Evolutionary conservation across 1,140 invertebrate species (phyloP).

Genomic region (Centruroides vittatus): DNA sequence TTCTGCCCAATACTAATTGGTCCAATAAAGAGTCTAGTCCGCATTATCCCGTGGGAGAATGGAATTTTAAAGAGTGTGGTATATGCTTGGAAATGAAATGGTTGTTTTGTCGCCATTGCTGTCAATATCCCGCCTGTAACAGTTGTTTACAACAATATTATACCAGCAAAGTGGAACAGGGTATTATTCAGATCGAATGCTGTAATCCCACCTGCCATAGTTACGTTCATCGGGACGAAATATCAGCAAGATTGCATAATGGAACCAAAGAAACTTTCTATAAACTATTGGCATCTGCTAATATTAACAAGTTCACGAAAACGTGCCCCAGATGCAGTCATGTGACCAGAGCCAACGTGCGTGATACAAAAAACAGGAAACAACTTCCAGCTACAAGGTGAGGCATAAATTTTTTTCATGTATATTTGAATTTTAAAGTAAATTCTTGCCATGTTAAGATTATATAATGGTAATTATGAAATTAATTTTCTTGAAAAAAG

Average conservation of each 20-base stretch:
- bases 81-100: constrained; percentile 16
- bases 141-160: constrained; percentile 26
- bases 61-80: constrained; percentile 15
- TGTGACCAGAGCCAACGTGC: constrained; percentile 10
- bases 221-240: constrained; percentile 28
- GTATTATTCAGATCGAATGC: constrained; percentile 28
- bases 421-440: too few species aligned
- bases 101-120: constrained; percentile 25
- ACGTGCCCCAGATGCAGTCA: constrained; percentile 32
- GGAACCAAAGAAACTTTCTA: constrained; percentile 27
- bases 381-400: too few species aligned
- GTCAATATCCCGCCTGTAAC: constrained; percentile 26
- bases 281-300: constrained; percentile 27
- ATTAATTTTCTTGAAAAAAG: too few species aligned
- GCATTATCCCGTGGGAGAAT: constrained; percentile 15
- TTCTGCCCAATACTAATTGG: background rate
- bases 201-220: constrained; percentile 22
- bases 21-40: constrained; percentile 1
- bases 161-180: constrained; percentile 22
- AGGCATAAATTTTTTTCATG: too few species aligned
- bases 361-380: too few species aligned
- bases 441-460: too few species aligned
- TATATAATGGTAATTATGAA: too few species aligned
- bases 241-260: constrained; percentile 21
- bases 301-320: constrained; percentile 28